A percentile compares a stretch with the other conserved stretches of the same genome.
Conservation (phyloP, 2,113 vertebrate genomes). For the Malurus cyaneus region DNA sequence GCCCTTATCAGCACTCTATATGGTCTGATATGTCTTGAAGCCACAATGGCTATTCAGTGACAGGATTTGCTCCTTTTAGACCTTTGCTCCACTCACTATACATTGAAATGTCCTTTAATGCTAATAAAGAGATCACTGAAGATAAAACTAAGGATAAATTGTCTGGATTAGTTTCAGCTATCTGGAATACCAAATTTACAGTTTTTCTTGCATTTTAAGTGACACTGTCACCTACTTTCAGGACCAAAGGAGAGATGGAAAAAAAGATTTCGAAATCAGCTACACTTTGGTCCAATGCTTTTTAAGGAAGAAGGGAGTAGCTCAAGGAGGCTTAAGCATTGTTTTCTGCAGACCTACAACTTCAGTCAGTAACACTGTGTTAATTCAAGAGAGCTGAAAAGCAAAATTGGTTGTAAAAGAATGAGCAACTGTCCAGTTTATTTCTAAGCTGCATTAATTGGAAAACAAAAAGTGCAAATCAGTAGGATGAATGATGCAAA, state of each 20-base stretch:
- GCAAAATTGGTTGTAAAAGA: constrained; percentile 43
- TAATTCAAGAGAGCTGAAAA: constrained; percentile 47
- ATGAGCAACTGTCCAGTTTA: constrained; percentile 1
- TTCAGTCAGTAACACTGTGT: background rate
- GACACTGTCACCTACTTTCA: background rate
- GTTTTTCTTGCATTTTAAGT: background rate
- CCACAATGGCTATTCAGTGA: accelerated
- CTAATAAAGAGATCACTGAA: background rate
- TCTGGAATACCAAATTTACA: background rate
- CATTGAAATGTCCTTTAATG: background rate
- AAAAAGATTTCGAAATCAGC: background rate
- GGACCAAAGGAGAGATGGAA: background rate
- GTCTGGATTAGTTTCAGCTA: background rate
- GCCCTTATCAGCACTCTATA: background rate
- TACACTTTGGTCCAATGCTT: background rate
- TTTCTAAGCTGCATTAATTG: constrained; percentile 62
- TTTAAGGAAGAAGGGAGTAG: background rate
- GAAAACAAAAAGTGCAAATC: constrained; percentile 38
- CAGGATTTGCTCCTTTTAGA: background rate
- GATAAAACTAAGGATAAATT: background rate
- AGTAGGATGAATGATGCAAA: constrained; percentile 19
- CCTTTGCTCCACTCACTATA: background rate
- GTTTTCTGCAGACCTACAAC: background rate
- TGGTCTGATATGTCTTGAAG: background rate
- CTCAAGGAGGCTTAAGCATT: background rate